A percentile compares a stretch with the other conserved stretches of the same genome.
Conservation (phyloP, 2,888 invertebrate genomes). For the Folsomia candida region DNA sequence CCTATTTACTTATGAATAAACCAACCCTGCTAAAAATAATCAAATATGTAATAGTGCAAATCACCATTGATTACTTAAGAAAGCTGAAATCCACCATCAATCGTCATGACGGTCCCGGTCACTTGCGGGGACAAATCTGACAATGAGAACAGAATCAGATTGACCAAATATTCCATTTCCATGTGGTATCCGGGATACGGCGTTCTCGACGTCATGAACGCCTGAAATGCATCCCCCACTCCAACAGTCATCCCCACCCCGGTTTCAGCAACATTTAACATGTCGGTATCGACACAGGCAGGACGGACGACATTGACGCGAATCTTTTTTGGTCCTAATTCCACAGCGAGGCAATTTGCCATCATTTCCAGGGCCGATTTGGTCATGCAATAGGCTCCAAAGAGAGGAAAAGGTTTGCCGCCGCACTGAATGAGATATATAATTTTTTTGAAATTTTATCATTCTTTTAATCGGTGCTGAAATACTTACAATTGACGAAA, state of each 20-base stretch:
- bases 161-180: background rate
- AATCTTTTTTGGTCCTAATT: conserved; percentile 54
- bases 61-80: too few species aligned
- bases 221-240: background rate
- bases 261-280: conserved; percentile 49
- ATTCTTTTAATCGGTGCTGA: background rate
- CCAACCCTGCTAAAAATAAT: too few species aligned
- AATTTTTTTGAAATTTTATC: background rate
- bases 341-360: conserved; percentile 57
- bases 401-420: conserved; percentile 52
- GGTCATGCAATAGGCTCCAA: conserved; percentile 56
- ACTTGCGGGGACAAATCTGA: background rate
- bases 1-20: too few species aligned
- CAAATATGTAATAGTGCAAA: too few species aligned
- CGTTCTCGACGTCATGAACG: background rate
- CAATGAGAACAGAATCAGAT: background rate
- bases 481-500: conserved; percentile 56
- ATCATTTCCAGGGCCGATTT: conserved; percentile 59
- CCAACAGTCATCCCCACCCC: background rate
- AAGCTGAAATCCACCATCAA: background rate
- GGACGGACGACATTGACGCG: conserved; percentile 59
- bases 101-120: background rate
- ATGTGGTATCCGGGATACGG: background rate
- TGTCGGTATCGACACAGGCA: conserved; percentile 59
- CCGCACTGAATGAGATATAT: too few species aligned